Evolutionary conservation across 2,797 vertebrate species (phyloP), one percentile per base, ranked within the genome.

Genomic region (Danio jaintianensis): DNA sequence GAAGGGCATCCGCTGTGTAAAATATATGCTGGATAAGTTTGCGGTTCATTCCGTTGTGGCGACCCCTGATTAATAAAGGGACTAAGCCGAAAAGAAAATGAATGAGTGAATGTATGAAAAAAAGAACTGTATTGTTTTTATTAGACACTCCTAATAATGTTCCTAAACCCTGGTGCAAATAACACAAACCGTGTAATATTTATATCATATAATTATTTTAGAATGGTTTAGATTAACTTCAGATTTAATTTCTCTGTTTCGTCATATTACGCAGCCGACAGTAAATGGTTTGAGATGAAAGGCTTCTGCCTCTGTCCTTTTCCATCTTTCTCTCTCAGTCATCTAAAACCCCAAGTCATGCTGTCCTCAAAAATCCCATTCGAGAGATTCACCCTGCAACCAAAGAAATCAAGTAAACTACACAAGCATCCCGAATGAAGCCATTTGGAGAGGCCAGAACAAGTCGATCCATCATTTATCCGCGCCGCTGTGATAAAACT

Each of bases 391-490:
- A 16, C 13, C 48, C 7, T 18, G 55, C 9, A 13, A 40, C 20
- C 53, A 56, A 58, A 55, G 48, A 70, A 64, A 67, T 45, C 53
- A 56, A 36, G 45, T 45, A 38, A 62, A 66, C 52, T 36, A n/a
- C 20, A 36, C 43, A 71, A 62, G 55, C 48, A 20, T 53, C 50
- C 50, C 69, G 63, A 80, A 69, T 43, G 18, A 83, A 74, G 47
- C 29, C 59, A 11, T 45, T 50, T 45, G 55, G 40, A 64, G 43
- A 81, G 63, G 20, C 52, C 42, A 66, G 22, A 83, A 59, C 55
- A 86, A 79, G 62, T 36, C 68, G 50, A 50, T 74, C 82, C 79
- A 82, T 81, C 58, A 78, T 36, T 83, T 72, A 76, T 58, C 53
- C 12, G 8, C 62, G 66, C 73, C 18, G 58, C 53, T 75, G 43